phyloP scores from a whole-genome alignment of 2,113 vertebrate genomes.

The Burhinus oedicnemus region DNA sequence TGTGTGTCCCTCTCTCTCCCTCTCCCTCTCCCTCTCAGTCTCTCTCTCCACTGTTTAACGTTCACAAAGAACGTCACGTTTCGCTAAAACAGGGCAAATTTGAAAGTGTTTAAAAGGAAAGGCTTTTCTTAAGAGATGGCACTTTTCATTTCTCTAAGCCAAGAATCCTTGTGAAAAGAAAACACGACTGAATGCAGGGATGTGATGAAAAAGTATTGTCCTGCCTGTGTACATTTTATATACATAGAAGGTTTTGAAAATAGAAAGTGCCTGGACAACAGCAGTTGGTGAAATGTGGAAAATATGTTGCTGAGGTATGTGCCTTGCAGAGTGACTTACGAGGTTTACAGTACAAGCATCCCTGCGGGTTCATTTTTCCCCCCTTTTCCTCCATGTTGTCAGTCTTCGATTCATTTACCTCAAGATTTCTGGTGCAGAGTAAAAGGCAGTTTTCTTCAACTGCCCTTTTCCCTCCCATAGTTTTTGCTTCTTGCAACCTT shows the following conservation, averaged over 20 bases:
- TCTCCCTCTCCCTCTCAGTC: background rate
- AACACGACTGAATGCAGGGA: background rate
- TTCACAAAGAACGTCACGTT: constrained; percentile 64
- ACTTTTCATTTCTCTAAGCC: constrained; percentile 23
- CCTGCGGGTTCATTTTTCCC: background rate
- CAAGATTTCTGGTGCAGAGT: background rate
- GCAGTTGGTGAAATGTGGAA: constrained; percentile 54
- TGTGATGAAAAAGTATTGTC: constrained; percentile 11
- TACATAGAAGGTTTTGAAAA: constrained; percentile 56
- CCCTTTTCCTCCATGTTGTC: constrained; percentile 23
- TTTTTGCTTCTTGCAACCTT: background rate
- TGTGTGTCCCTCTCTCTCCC: constrained; percentile 2
- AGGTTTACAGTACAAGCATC: constrained; percentile 38
- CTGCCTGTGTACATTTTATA: constrained; percentile 17
- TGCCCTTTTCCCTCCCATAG: background rate
- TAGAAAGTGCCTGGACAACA: constrained; percentile 23
- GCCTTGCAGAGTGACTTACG: constrained; percentile 34
- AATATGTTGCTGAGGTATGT: constrained; percentile 47
- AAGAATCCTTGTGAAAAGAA: constrained; percentile 31
- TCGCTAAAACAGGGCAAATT: constrained; percentile 67
- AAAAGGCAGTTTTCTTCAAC: background rate
- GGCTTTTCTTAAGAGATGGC: constrained; percentile 4
- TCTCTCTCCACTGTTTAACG: constrained; percentile 58
- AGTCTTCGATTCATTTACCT: background rate
- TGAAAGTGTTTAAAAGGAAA: constrained; percentile 56